Conservation (phyloP, 2,888 invertebrate genomes). For the Hyles lineata region DNA sequence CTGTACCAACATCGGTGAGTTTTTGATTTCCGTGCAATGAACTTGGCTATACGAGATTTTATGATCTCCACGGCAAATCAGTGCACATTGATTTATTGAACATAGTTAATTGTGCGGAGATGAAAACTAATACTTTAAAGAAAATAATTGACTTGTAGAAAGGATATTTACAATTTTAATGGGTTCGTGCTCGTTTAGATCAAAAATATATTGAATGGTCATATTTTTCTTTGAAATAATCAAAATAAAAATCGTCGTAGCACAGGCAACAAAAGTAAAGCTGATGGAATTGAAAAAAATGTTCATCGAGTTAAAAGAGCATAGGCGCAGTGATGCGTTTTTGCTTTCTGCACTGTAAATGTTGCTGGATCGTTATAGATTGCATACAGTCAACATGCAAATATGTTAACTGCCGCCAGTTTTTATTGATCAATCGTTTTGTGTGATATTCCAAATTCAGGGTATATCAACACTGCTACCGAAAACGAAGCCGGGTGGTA, state of each 20-base stretch:
- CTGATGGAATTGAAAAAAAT: background rate
- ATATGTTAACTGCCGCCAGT: background rate
- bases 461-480: too few species aligned
- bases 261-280: background rate
- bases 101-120: too few species aligned
- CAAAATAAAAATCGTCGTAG: background rate
- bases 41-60: constrained; percentile 45
- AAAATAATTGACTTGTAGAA: too few species aligned
- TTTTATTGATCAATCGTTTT: background rate
- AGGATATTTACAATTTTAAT: too few species aligned
- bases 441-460: background rate
- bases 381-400: constrained; percentile 2
- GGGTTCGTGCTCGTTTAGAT: too few species aligned
- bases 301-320: background rate
- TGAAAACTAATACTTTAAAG: too few species aligned
- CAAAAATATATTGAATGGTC: too few species aligned
- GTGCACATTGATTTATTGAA: background rate
- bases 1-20: constrained; percentile 36
- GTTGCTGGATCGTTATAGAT: constrained; percentile 6
- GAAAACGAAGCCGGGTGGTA: too few species aligned
- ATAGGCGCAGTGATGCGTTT: constrained; percentile 1
- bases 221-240: background rate
- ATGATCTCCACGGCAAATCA: constrained; percentile 37
- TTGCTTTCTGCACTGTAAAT: background rate
- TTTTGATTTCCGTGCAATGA: constrained; percentile 50